Evolutionary conservation across 1,140 invertebrate genomes (phyloP), one percentile per base, ranked within the genome.

Genomic region (Leptinotarsa lineolata): DNA sequence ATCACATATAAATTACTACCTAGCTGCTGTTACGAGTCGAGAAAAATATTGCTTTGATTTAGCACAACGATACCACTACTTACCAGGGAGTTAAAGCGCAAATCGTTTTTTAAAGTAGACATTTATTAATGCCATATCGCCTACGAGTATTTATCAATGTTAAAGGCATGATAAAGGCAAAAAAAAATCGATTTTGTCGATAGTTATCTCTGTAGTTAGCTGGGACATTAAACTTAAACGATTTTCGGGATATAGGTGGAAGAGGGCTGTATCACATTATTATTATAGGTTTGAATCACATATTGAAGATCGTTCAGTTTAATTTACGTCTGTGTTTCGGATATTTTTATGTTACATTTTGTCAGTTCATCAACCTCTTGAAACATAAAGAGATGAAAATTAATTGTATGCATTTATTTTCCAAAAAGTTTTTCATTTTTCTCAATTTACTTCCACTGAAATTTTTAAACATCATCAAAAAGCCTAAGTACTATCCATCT

Each of bases 31-130:
- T 54, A 54, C n/a, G 60, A 63, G 20, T 8, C 3, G 12, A 21
- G 20, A 63, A 63, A 63, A 24, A 21, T 24, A 63, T 63, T 20
- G 18, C 22, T 63, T 63, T 63, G 60, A 63, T 63, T 63, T 24
- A 63, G 22, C 20, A 13, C 60, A 63, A 22, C 22, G 60, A 63
- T 63, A 63, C 4, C 21, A 63, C 20, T 63, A 63, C 60, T 63
- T 63, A 63, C 20, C 20, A 63, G 15, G 60, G 22, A 63, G 15
- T 63, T 22, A 3, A 20, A 63, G 60, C 22, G 3, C 60, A 13
- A 15, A 21, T 18, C 48, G 20, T 63, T 63, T 63, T 20, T 24
- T n/a, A 8, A 22, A 20, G 15, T 2, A 63, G 60, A 63, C 60
- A 8, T 63, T 63, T 63, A 63, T 63, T 63, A 63, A 63, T 63